Evolutionary conservation across 2,888 invertebrate genomes (phyloP), one percentile per base, ranked within the genome.

Genomic region (Exephanes ischioxanthus): DNA sequence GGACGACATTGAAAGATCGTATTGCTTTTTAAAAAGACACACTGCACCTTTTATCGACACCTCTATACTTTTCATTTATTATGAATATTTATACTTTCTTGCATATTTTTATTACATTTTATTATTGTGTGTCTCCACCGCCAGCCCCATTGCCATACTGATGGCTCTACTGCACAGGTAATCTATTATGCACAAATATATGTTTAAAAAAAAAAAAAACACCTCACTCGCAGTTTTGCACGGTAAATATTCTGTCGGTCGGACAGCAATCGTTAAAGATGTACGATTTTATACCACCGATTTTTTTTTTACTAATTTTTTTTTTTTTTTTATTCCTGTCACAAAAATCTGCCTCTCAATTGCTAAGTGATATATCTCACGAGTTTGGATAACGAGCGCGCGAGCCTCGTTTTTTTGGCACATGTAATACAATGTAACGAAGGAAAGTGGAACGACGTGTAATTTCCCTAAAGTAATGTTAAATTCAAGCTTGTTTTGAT

Each of bases 111-210:
- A 94, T 94, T 93, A 94, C 93, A 94, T 93, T 92, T 94, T 93
- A 95, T 94, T 95, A 95, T 95, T 96, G 95, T 96, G 95, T 96
- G 95, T 96, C 96, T 96, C 96, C 96, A 95, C 95, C 94, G 96
- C 95, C 97, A 98, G 98, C 97, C 98, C 98, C 95, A 97, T 98
- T 96, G 98, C 97, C 96, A 98, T 97, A 95, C 97, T 98, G 96
- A 97, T 98, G 97, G 97, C 97, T 95, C 97, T 98, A 94, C 96
- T 98, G 94, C 97, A 97, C 97, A 98, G 98, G 98, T 98, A 98
- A 97, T 95, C 94, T 91, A 93, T 91, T 92, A 93, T 92, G 93
- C 94, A 94, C 93, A 93, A 93, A 91, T 93, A 92, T 92, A 92
- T 90, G 92, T 93, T 91, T 93, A 92, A 63, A 55, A n/a, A 19